Evolutionary conservation across 2,888 invertebrate genomes (phyloP), one percentile per base, ranked within the genome.

Genomic region (Oxycera nigricornis): DNA sequence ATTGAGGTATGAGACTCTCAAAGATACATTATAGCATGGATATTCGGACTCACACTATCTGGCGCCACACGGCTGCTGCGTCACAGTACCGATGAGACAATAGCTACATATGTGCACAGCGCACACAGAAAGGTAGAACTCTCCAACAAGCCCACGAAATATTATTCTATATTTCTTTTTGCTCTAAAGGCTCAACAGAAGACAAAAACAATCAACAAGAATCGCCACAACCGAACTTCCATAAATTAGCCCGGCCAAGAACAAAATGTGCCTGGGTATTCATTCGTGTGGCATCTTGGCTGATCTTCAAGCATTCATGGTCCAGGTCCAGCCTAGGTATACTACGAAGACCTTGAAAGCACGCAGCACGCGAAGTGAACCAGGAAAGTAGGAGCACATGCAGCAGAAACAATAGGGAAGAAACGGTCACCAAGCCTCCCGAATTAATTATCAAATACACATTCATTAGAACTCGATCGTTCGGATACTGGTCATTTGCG

Each of bases 1-100:
- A 70, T 70, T 70, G 55, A 52, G 70, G 70, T 70, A 70, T 31
- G 70, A 70, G 55, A 35, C 20, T 52, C 30, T 55, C 26, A 30
- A 46, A 3, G 6, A 46, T 46, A 46, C 17, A 17, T 24, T 22
- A 24, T 17, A 55, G 17, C 28, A 14, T 26, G 11, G 22, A 65
- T 3, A 39, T 65, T 24, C 14, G 35, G 41, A 22, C 24, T 11
- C 17, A 9, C 39, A 65, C 65, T 65, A 39, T 41, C 39, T 39
- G 65, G 65, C 65, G 65, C 65, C 65, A 65, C 65, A 35, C 35
- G 65, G 35, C 65, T 65, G 65, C 17, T 30, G 6, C 6, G 22
- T 28, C 4, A 30, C n/a, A 30, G n/a, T 59, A 30, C 59, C 28
- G 20, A 20, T 22, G 9, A 11, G n/a, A 39, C 39, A 14, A 65